Base-by-base conservation (phyloP, 2,797 vertebrate species). In the Neosilurus hyrtlii region DNA sequence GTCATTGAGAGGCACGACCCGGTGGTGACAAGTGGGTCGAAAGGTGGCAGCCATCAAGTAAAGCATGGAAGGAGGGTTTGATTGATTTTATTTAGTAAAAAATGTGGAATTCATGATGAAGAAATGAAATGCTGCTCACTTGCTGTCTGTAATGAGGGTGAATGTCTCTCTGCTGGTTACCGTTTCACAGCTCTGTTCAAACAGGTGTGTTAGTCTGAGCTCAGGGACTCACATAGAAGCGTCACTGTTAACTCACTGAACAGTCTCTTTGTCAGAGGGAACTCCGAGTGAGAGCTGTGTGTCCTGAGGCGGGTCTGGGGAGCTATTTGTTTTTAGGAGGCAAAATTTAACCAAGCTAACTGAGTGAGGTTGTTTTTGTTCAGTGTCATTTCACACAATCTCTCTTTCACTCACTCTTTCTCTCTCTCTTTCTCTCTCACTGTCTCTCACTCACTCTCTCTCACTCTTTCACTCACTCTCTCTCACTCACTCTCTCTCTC, bases 121-220 rank as follows among this genome's bases (percentile, higher is more conserved):
- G 56, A 26, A 56, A 73, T 7, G 12, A 51, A 24, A 24, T 24
- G 9, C 22, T 72, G n/a, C 52, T 52, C 20, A 20, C 10, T 37
- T 37, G 30, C 8, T 77, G 11, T 49, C 35, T 62, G 35, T 49
- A 10, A 16, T 49, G 49, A 24, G 20, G 12, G 22, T 12, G 3
- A 11, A 61, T 62, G 43, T 30, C 43, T 74, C 10, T 83, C 9
- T 24, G 52, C 51, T 70, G 62, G 63, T 54, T 63, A 35, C 9
- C 72, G 85, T 79, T 76, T 62, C 76, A 72, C 71, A 80, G 9
- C 54, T 61, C n/a, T 37, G 4, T 56, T 63, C 54, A 76, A 37
- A 82, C 71, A 86, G 86, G 86, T 82, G 84, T 85, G 56, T 82
- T 72, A 35, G 83, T 35, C 85, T 82, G 80, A 67, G 62, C 54